A percentile compares a stretch with the other conserved stretches of the same genome.
These are phyloP conservation scores for Neolamprologus variostigma DNA, from an alignment of 2,113 vertebrate species.

Conservation along the genomic window DNA sequence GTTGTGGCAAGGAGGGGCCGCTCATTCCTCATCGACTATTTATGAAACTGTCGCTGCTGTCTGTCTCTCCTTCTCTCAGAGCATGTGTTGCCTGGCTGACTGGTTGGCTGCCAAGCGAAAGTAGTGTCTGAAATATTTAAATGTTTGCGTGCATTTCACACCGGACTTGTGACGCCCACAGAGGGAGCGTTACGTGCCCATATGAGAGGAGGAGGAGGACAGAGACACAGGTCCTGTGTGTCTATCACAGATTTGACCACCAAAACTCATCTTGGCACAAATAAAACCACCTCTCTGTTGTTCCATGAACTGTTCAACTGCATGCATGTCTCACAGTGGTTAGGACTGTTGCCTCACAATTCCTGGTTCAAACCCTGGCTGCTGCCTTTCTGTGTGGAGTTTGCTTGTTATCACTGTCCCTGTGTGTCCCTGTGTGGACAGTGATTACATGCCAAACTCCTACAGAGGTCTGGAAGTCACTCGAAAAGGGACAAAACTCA, in stretches of 20 bases:
- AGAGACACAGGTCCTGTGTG: background rate
- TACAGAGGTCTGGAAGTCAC: background rate
- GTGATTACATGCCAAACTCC: background rate
- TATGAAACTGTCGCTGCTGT: constrained; percentile 66
- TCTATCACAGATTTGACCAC: background rate
- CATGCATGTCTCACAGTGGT: background rate
- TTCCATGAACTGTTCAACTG: background rate
- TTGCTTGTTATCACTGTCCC: background rate
- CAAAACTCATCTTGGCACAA: background rate
- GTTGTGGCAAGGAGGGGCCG: constrained; percentile 47
- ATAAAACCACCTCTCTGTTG: background rate
- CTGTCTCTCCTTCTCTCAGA: background rate
- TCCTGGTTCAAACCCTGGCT: background rate
- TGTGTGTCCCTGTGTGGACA: background rate
- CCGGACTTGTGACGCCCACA: constrained; percentile 32
- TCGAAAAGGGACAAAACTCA: background rate
- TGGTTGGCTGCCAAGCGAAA: background rate
- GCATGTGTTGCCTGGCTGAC: background rate
- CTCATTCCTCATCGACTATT: constrained; percentile 69
- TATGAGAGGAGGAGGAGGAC: background rate
- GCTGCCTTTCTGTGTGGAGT: background rate
- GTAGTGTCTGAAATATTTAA: constrained; percentile 69
- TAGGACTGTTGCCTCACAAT: background rate
- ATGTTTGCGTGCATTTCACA: constrained; percentile 63
- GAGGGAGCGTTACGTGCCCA: background rate